Percentiles rank a stretch among this genome's conserved stretches.
These are phyloP conservation scores for Mesodorylaimus sp. DNA, from an alignment of 2,888 invertebrate species.

Conservation along the genomic window DNA sequence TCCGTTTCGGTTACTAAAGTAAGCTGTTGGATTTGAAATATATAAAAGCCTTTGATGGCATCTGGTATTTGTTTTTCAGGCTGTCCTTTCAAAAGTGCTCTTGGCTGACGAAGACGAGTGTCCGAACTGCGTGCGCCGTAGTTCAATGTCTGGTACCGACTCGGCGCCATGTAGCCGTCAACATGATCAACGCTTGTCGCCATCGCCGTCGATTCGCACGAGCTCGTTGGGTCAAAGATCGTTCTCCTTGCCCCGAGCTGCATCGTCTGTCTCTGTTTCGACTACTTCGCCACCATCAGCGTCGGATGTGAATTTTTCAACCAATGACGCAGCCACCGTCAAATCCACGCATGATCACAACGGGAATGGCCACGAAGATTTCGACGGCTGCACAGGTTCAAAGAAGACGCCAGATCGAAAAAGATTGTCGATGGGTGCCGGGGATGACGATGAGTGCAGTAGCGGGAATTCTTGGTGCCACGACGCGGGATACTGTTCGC, in stretches of 20 bases:
- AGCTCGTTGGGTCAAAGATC: no score
- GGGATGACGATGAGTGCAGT: no score
- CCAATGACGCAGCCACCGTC: background rate
- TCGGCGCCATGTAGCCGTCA: no score
- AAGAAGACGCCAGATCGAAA: background rate
- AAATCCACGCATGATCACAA: background rate
- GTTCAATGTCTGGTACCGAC: no score
- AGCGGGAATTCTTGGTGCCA: background rate
- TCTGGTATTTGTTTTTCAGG: no score
- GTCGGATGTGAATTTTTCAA: background rate
- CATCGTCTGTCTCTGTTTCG: background rate
- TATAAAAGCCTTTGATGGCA: background rate
- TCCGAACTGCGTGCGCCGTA: no score
- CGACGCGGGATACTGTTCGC: background rate
- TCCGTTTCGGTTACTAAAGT: background rate
- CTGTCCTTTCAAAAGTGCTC: no score
- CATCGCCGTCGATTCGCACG: no score
- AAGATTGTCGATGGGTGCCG: no score
- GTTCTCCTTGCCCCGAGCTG: no score
- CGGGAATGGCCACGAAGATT: background rate
- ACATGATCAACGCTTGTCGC: no score
- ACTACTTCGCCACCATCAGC: background rate
- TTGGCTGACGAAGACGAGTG: no score
- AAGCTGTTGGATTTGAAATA: background rate
- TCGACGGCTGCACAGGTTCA: background rate